Evolutionary conservation across 64 coral and sea anemone species (phyloP).

Genomic region (Pachyseris speciosa): DNA sequence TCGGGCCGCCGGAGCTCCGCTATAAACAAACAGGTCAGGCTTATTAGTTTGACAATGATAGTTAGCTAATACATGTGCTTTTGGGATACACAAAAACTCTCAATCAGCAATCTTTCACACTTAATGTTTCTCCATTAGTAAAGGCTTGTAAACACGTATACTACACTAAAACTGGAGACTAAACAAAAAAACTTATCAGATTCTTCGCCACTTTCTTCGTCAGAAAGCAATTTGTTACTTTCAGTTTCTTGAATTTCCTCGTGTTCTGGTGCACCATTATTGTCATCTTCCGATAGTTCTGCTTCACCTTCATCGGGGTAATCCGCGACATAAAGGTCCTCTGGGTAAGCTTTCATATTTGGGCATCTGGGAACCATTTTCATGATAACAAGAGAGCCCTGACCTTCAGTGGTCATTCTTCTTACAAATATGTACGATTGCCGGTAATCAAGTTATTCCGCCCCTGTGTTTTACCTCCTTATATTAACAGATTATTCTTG

Average conservation of each 20-base stretch:
- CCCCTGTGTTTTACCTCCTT: too few relatives aligned
- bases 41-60: conserved; percentile 44
- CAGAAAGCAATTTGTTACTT: conserved; percentile 42
- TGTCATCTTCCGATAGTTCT: conserved; percentile 31
- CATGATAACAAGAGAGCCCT: conserved; percentile 46
- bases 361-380: conserved; percentile 42
- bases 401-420: conserved; percentile 35
- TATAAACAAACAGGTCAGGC: conserved; percentile 58
- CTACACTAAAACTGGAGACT: conserved; percentile 13
- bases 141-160: conserved; percentile 29
- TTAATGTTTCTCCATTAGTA: conserved; percentile 1
- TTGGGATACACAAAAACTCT: conserved; percentile 19
- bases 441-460: too few relatives aligned
- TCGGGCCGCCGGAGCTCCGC: too few relatives aligned
- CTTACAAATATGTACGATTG: conserved; percentile 76
- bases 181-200: conserved; percentile 52
- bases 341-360: conserved; percentile 11
- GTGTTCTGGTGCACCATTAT: conserved; percentile 21
- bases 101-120: conserved; percentile 24
- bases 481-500: too few relatives aligned
- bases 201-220: conserved; percentile 35
- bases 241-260: conserved; percentile 18
- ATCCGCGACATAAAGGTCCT: conserved; percentile 36
- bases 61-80: conserved; percentile 26
- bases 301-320: conserved; percentile 64